Evolutionary conservation across 2,113 vertebrate species (phyloP).

Genomic region (Saguinus imperator): DNA sequence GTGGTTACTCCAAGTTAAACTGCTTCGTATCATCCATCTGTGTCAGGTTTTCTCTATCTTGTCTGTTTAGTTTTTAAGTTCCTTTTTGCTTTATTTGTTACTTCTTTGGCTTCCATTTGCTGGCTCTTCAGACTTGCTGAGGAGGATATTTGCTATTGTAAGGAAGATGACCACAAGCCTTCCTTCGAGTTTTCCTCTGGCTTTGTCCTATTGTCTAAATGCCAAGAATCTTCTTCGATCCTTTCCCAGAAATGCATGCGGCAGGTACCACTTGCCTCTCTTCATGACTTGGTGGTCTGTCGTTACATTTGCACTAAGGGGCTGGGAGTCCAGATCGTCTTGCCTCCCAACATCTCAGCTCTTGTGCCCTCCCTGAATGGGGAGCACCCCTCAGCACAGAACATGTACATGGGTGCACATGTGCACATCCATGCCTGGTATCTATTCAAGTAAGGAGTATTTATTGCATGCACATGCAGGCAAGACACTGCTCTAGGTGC

Average conservation of each 20-base stretch:
- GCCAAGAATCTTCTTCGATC: not conserved
- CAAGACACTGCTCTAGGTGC: not conserved
- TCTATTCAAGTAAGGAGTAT: not conserved
- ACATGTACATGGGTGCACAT: rapidly evolving
- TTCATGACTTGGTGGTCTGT: not conserved
- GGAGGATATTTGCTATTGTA: not conserved
- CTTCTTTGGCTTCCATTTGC: constrained; percentile 28
- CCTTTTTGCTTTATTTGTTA: not conserved
- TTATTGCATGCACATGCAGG: not conserved
- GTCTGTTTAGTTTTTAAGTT: not conserved
- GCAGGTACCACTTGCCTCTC: not conserved
- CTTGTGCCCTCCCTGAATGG: not conserved
- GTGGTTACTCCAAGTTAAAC: no score
- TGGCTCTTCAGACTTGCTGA: constrained; percentile 38
- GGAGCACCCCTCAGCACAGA: not conserved
- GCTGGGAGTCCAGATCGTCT: rapidly evolving
- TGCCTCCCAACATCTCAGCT: not conserved
- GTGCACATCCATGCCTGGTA: rapidly evolving
- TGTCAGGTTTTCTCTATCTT: not conserved
- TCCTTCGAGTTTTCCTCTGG: not conserved
- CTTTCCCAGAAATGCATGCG: not conserved
- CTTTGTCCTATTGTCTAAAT: constrained; percentile 44
- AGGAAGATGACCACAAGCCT: not conserved
- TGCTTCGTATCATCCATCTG: not conserved
- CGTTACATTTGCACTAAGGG: not conserved